Evolutionary conservation across 1,140 invertebrate genomes (phyloP).

Genomic region (Drosophila mayri): DNA sequence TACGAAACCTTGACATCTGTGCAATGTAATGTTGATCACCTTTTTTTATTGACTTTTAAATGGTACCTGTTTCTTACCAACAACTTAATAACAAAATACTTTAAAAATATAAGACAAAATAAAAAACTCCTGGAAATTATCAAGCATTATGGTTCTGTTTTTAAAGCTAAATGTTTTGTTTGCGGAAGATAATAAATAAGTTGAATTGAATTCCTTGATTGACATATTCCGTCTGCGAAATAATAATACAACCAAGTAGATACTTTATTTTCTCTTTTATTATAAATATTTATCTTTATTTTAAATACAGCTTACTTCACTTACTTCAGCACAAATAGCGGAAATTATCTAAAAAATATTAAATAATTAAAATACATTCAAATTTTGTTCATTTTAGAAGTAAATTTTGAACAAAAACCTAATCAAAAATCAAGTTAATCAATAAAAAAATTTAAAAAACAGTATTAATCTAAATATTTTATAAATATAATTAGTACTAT

Average conservation of each 20-base stretch:
- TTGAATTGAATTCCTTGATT: neutral
- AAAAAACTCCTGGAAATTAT: neutral
- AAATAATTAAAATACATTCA: too few species aligned
- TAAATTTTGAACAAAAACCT: too few species aligned
- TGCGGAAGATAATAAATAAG: neutral
- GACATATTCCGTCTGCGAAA: neutral
- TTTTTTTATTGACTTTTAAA: constrained; percentile 27
- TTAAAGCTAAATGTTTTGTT: neutral
- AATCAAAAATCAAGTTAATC: too few species aligned
- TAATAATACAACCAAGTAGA: too few species aligned
- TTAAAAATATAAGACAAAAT: neutral
- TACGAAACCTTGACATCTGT: constrained; percentile 47
- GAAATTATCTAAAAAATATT: too few species aligned
- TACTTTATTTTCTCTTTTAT: too few species aligned
- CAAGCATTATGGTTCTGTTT: neutral
- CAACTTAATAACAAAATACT: too few species aligned
- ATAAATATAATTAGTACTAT: neutral
- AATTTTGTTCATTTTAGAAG: too few species aligned
- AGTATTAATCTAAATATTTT: too few species aligned
- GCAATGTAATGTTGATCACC: constrained; percentile 9
- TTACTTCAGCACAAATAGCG: neutral
- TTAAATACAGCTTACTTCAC: neutral
- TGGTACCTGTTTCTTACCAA: neutral
- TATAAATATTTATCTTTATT: neutral
- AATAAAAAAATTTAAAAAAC: neutral